phyloP scores from a whole-genome alignment of 2,797 vertebrate species.

The Scolopax bukidnonensis region DNA sequence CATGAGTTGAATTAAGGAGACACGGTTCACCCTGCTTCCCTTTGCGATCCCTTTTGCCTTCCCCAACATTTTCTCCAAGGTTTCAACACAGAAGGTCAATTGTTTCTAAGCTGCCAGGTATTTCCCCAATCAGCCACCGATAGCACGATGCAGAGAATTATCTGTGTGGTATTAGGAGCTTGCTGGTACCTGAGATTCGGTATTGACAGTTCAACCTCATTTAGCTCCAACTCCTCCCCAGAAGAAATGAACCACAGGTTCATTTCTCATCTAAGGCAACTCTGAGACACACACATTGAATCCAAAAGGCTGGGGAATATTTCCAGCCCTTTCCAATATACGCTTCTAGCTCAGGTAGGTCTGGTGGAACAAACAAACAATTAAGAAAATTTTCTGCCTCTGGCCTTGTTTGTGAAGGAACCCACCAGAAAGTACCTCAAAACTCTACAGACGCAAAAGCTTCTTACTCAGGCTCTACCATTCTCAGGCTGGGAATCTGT shows the following conservation, averaged over 20 bases:
- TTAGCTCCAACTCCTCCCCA: not conserved
- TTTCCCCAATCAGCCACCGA: not conserved
- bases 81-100: not conserved
- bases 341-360: not conserved
- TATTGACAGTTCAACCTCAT: not conserved
- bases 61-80: not conserved
- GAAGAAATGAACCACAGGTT: not conserved
- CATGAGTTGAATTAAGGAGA: not conserved
- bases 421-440: not conserved
- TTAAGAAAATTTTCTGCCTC: not conserved
- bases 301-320: not conserved
- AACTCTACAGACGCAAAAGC: not conserved
- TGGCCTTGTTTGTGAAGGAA: not conserved
- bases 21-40: not conserved
- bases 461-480: not conserved
- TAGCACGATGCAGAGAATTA: not conserved
- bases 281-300: not conserved
- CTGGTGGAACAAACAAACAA: not conserved
- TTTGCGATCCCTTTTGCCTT: not conserved
- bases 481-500: not conserved
- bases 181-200: rapidly evolving
- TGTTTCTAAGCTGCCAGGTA: not conserved
- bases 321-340: slow-evolving; percentile 10
- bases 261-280: not conserved
- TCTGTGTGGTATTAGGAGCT: not conserved